Base-by-base conservation (phyloP, 1,140 invertebrate genomes). In the Papilio helenus region DNA sequence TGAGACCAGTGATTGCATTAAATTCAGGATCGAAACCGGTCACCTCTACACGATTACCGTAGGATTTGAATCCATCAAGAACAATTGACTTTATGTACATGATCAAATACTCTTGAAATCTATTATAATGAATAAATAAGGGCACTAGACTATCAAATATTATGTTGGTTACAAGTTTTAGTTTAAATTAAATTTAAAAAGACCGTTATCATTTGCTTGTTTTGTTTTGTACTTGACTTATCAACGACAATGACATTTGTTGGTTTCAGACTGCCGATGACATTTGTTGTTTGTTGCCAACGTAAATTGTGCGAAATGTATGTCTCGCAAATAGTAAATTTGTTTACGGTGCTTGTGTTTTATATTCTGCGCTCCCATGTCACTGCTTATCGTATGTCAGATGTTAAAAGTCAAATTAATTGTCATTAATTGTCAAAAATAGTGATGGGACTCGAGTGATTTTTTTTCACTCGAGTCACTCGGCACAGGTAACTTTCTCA, bases 31-130 rank as follows among this genome's bases (percentile, higher is more conserved):
- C 99, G 93, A 99, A 99, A 26, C 97, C 98, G 82, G 97, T 97
- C n/a, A 99, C 97, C 94, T 98, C 98, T 0, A 98, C 98, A 86
- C 98, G 95, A 84, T 97, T 97, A 0, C 98, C 98, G 87, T 99
- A 99, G 0, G 99, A 99, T 95, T 99, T 99, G 90, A 99, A 99
- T 80, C 99, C 99, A 88, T 99, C 99, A 14, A 99, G 95, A 20
- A 98, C 96, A 82, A 99, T 97, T 9, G 97, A 97, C 92, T 99
- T 99, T 16, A 99, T 97, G 92, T 97, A 97, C 99, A 99, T 99
- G 65, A 85, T 76, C 1, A 68, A 61, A 29, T 29, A 10, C 16
- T 4, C 26, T 65, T 26, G 18, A 68, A 8, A 68, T 29, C 14
- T 18, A 26, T 34, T 68, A 14, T 34, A 14, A 68, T 5, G 14